Evolutionary conservation across 2,888 invertebrate genomes (phyloP).

Genomic region (Eurois occulta): DNA sequence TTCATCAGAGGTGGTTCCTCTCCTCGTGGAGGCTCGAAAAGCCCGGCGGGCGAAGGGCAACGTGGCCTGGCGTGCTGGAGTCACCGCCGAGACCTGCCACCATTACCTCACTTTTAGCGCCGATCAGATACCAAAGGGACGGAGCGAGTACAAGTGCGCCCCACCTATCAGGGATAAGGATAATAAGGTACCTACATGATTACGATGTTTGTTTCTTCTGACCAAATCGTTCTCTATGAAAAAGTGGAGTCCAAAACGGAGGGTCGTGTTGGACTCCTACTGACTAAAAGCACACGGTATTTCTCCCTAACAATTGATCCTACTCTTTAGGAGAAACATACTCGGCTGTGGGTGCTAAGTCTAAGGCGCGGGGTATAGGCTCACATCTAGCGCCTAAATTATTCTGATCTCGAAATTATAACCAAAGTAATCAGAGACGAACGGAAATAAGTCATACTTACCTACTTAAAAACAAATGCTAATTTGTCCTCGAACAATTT

Average conservation of each 20-base stretch:
- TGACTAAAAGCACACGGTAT: no score
- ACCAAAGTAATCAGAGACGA: neutral
- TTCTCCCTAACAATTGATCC: neutral
- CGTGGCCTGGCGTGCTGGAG: constrained; percentile 86
- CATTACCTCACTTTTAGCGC: constrained; percentile 92
- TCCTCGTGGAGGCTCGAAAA: constrained; percentile 89
- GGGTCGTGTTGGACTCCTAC: neutral
- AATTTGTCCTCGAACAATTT: no score
- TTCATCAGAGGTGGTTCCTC: constrained; percentile 90
- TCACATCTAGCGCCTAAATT: neutral
- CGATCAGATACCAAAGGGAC: constrained; percentile 91
- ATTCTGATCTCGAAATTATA: neutral
- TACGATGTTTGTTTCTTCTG: neutral
- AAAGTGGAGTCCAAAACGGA: neutral
- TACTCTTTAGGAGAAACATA: neutral
- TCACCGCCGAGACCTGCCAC: constrained; percentile 94
- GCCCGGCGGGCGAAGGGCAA: constrained; percentile 87
- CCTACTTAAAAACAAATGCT: neutral
- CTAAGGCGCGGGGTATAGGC: neutral
- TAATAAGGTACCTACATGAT: constrained; percentile 90
- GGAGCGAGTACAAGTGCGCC: constrained; percentile 93
- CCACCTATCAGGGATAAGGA: constrained; percentile 92
- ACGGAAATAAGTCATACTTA: neutral
- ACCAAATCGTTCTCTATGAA: neutral
- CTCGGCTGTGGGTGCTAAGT: neutral